Evolutionary conservation across 1,140 invertebrate genomes (phyloP), one percentile per base, ranked within the genome.

Genomic region (Asobara japonica): DNA sequence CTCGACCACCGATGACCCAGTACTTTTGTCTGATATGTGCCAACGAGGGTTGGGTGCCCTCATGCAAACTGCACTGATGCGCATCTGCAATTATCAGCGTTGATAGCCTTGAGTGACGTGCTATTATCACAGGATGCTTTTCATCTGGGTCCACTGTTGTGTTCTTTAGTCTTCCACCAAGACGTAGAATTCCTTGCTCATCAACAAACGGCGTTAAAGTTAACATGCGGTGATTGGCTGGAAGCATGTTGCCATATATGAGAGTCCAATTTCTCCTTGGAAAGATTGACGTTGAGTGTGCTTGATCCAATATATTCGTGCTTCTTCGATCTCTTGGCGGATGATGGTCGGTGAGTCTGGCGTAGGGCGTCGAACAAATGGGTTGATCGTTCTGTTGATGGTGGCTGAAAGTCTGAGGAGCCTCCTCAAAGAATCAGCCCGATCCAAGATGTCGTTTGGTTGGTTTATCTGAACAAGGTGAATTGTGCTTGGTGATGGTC

Each of bases 1-100:
- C 7, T 64, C 74, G 68, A 7, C 74, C 72, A n/a, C 67, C 67
- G 8, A 76, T 45, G 11, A 81, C 79, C 80, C 80, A 83, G 13
- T 60, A 69, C 25, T 33, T n/a, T 33, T 60, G 48, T 31, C 61
- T 30, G 7, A 64, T 2, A 16, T 30, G 25, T 16, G n/a, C 61
- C 13, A 41, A 25, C 3, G 36, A 30, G 11, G 69, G 25, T 51
- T 76, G 67, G 11, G 76, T 61, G 3, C 81, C 77, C 1, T 74
- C 75, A 70, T 83, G 79, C 8, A 79, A 30, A 31, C 65, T 51
- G 6, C 29, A 31, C 8, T 38, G 16, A 74, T 83, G 82, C 51
- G 65, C 69, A 0, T 77, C 16, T 1, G 68, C 18, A 13, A 80
- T 62, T 16, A 83, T 66, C 31, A 79, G 48, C 22, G 25, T 16